These are phyloP conservation scores for Rhinichthys osculus DNA, from an alignment of 2,797 vertebrate genomes.

Conservation along the genomic window DNA sequence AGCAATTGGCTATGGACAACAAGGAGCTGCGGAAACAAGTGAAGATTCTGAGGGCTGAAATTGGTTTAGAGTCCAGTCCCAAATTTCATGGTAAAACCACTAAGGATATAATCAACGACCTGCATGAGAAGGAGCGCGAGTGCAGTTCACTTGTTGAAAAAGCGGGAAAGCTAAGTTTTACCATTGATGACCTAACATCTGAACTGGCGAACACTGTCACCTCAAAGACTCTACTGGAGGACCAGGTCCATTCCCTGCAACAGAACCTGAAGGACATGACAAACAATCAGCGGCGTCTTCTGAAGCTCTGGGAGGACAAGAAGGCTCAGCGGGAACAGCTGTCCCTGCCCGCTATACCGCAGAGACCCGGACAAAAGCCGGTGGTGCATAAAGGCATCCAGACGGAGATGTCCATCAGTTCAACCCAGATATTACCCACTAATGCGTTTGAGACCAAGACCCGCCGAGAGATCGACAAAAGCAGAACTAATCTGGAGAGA, in stretches of 20 bases:
- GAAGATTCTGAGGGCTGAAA: conserved; percentile 77
- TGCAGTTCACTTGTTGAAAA: conserved; percentile 77
- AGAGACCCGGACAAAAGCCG: conserved; percentile 70
- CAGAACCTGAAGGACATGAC: conserved; percentile 86
- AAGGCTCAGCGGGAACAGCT: conserved; percentile 78
- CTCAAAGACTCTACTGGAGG: conserved; percentile 80
- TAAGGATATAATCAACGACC: conserved; percentile 80
- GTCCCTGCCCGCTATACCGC: conserved; percentile 75
- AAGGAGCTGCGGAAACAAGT: conserved; percentile 81
- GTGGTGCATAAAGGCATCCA: conserved; percentile 72
- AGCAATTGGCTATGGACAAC: conserved; percentile 77
- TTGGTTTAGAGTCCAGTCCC: conserved; percentile 80
- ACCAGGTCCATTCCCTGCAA: conserved; percentile 79
- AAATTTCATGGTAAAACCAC: conserved; percentile 81
- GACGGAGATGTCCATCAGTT: conserved; percentile 79
- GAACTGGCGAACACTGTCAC: conserved; percentile 79
- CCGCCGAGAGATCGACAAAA: conserved; percentile 69
- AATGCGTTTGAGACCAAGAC: conserved; percentile 74
- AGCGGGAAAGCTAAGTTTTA: conserved; percentile 74
- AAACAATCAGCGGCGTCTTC: conserved; percentile 79
- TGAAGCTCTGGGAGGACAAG: conserved; percentile 84
- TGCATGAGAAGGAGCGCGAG: conserved; percentile 79
- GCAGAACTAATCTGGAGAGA: conserved; percentile 69
- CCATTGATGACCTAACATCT: conserved; percentile 77
- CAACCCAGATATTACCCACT: conserved; percentile 75